These are phyloP conservation scores for Oscheius sp. DNA, from an alignment of 2,888 invertebrate genomes.

Conservation along the genomic window DNA sequence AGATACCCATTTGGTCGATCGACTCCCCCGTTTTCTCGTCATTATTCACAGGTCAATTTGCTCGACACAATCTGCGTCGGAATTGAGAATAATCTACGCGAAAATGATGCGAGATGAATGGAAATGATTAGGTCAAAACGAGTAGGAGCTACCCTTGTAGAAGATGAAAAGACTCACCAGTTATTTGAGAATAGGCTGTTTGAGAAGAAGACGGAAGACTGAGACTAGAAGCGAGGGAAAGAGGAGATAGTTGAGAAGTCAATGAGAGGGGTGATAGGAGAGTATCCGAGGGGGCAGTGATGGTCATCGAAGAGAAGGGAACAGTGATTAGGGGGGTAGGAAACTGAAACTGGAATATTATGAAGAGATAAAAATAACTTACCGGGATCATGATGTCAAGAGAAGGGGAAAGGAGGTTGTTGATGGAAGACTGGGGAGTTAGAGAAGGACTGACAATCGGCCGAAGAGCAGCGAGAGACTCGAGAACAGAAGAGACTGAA, in stretches of 20 bases:
- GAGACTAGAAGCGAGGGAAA: constrained; percentile 16
- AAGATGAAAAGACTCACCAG: constrained; percentile 1
- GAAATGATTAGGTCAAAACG: background rate
- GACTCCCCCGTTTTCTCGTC: background rate
- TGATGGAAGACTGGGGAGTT: constrained; percentile 7
- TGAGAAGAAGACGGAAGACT: constrained; percentile 18
- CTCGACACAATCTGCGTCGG: background rate
- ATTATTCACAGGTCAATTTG: background rate
- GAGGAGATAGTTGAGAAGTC: constrained; percentile 13
- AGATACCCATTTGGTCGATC: background rate
- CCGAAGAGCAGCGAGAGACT: constrained; percentile 32
- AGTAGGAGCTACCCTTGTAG: too few relatives aligned
- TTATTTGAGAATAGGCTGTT: background rate
- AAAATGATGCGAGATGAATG: constrained; percentile 3
- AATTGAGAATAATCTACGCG: background rate
- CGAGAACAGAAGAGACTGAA: constrained; percentile 13
- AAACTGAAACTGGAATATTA: too few relatives aligned
- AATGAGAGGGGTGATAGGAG: constrained; percentile 17
- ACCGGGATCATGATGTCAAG: constrained; percentile 22
- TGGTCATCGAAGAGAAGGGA: constrained; percentile 2
- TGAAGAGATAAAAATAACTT: too few relatives aligned
- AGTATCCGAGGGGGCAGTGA: constrained; percentile 19
- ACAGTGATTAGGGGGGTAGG: constrained; percentile 17
- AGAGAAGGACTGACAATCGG: constrained; percentile 1
- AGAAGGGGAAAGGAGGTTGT: constrained; percentile 14